A percentile compares a stretch with the other conserved stretches of the same genome.
Conservation (phyloP, 2,113 vertebrate species). For the Puffinus mauretanicus region DNA sequence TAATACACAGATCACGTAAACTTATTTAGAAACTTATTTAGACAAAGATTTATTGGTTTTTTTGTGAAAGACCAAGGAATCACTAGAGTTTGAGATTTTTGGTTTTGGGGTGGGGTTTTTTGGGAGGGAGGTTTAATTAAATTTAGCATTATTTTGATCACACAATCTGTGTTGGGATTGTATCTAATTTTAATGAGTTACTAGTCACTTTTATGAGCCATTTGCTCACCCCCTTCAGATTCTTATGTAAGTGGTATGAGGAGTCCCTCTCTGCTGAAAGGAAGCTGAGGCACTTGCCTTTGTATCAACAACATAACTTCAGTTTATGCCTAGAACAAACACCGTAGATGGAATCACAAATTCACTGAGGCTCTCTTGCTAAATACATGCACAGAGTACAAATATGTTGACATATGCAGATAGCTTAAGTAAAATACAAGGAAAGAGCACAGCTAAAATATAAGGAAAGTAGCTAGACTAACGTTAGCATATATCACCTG, state of each 20-base stretch:
- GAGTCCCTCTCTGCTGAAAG: neutral
- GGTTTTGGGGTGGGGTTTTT: no score
- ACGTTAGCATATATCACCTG: neutral
- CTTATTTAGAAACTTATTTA: neutral
- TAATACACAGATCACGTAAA: neutral
- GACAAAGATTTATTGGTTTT: neutral
- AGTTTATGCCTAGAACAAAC: neutral
- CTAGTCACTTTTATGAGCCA: neutral
- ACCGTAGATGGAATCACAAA: neutral
- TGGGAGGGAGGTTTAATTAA: neutral
- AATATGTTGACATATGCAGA: neutral
- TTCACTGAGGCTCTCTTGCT: neutral
- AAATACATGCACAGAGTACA: neutral
- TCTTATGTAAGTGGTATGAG: neutral
- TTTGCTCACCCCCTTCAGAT: neutral
- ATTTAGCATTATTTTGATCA: neutral
- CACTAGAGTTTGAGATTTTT: neutral
- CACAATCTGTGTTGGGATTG: neutral
- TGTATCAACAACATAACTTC: neutral
- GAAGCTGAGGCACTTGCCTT: neutral
- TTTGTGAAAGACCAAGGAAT: neutral
- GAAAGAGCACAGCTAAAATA: neutral
- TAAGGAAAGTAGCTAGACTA: neutral
- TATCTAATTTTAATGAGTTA: neutral
- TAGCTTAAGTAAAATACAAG: neutral